These are phyloP conservation scores for Leptopilina boulardi DNA, from an alignment of 1,140 invertebrate species.

Conservation along the genomic window DNA sequence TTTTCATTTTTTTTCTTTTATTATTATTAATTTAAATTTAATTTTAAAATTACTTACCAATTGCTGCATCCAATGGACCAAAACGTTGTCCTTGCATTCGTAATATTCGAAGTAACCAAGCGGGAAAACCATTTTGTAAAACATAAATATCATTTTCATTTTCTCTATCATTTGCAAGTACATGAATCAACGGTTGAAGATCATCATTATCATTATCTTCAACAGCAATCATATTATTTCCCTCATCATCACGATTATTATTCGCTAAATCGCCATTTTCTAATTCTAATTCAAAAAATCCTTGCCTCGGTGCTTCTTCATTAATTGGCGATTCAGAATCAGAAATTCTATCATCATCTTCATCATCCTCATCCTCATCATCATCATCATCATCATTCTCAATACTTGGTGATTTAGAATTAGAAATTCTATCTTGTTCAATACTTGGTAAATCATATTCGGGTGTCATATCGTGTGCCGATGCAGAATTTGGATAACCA, in stretches of 20 bases:
- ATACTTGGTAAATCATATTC: slow-evolving; percentile 63
- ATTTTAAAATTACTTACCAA: slow-evolving; percentile 54
- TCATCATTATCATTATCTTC: slow-evolving; percentile 56
- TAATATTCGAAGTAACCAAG: slow-evolving; percentile 65
- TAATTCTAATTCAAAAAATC: slow-evolving; percentile 60
- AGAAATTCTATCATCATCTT: slow-evolving; percentile 58
- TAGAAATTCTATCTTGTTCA: slow-evolving; percentile 58
- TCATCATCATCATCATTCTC: too few species aligned
- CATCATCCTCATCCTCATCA: too few species aligned
- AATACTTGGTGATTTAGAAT: slow-evolving; percentile 60
- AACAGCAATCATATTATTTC: slow-evolving; percentile 73
- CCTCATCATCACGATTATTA: slow-evolving; percentile 77
- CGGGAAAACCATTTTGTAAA: slow-evolving; percentile 63
- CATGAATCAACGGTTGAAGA: slow-evolving; percentile 60
- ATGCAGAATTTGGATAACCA: slow-evolving; percentile 75
- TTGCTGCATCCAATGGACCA: slow-evolving; percentile 62
- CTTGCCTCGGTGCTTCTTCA: slow-evolving; percentile 57
- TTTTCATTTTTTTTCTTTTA: not conserved
- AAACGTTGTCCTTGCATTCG: slow-evolving; percentile 54
- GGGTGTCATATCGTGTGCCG: slow-evolving; percentile 55
- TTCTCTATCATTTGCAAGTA: slow-evolving; percentile 64
- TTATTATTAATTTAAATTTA: too few species aligned
- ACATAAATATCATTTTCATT: slow-evolving; percentile 71
- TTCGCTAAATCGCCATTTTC: slow-evolving; percentile 78
- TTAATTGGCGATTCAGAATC: slow-evolving; percentile 62